Percentiles rank a stretch among this genome's conserved stretches.
phyloP scores from a whole-genome alignment of 2,888 invertebrate species.

The Stenoptilia bipunctidactyla region DNA sequence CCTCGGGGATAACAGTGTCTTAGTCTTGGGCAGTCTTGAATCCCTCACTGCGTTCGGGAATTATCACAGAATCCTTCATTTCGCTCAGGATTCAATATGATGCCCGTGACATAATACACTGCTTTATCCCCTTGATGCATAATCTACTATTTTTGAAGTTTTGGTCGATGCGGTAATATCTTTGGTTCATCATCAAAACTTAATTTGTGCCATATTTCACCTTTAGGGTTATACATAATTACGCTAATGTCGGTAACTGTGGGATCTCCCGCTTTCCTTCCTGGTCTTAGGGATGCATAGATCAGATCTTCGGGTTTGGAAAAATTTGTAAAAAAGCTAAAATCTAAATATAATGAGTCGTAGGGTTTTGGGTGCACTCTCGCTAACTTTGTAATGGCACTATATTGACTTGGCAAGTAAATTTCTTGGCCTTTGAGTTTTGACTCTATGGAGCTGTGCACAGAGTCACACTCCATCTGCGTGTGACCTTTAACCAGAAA shows the following conservation, averaged over 20 bases:
- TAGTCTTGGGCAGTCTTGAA: no score
- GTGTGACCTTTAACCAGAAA: not conserved
- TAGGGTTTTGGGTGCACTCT: not conserved
- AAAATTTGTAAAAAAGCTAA: conserved; percentile 2
- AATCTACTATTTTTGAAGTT: conserved; percentile 3
- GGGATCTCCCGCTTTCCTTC: conserved; percentile 1
- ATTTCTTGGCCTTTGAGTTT: not conserved
- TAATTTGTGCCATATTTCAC: conserved; percentile 13
- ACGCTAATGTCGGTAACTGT: conserved; percentile 2
- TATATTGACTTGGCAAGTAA: not conserved
- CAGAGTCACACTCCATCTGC: conserved; percentile 1
- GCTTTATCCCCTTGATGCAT: no score
- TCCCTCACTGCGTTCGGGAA: no score
- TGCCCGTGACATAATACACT: no score
- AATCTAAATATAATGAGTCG: not conserved
- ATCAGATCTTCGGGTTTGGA: conserved; percentile 4
- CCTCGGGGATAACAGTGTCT: no score
- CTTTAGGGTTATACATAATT: conserved; percentile 3
- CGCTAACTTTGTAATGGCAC: not conserved
- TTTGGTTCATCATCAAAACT: conserved; percentile 11
- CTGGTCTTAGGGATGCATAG: conserved; percentile 4
- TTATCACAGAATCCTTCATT: no score
- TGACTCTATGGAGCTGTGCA: not conserved
- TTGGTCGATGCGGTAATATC: conserved; percentile 11
- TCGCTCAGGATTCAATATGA: no score